Evolutionary conservation across 1,140 invertebrate genomes (phyloP), one percentile per base, ranked within the genome.

Genomic region (Meteorus sp.): DNA sequence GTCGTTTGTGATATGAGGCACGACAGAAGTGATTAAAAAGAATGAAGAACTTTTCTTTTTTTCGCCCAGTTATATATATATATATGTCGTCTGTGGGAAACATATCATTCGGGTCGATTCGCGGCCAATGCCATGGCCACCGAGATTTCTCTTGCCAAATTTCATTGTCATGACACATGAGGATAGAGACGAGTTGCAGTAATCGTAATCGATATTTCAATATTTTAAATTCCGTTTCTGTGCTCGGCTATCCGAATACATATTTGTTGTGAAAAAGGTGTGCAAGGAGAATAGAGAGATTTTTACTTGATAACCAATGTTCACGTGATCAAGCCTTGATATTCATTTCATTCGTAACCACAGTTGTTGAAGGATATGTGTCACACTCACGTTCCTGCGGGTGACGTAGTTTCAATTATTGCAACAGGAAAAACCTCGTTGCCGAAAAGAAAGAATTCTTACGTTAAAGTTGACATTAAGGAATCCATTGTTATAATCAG

Each of bases 311-410:
- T 43, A 43, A 47, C 20, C 44, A 47, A 47, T 47, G 20, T 25
- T 23, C 44, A 25, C 52, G 37, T 44, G 59, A 52, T 61, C 55
- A 57, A 63, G 56, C 60, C 60, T 60, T 60, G 59, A 58, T 61
- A 63, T 57, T 43, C 47, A 8, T 6, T 13, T 41, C 35, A 27
- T 17, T 47, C 27, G 39, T 17, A 44, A 56, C 61, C 43, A 29
- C 61, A 56, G 55, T 50, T 53, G 35, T 48, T 58, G 22, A 43
- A 66, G 61, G 64, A 63, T 66, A 63, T 66, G 64, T 63, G 64
- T 66, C 64, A 66, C 43, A 8, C n/a, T n/a, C 35, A 23, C 64
- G 58, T 66, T 66, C 54, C 48, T 47, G 29, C 39, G 47, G 63
- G 56, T 66, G 64, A 66, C 64, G 64, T 63, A 8, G 60, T 60